phyloP scores from a whole-genome alignment of 2,888 invertebrate species.

The Noctua fimbriata region DNA sequence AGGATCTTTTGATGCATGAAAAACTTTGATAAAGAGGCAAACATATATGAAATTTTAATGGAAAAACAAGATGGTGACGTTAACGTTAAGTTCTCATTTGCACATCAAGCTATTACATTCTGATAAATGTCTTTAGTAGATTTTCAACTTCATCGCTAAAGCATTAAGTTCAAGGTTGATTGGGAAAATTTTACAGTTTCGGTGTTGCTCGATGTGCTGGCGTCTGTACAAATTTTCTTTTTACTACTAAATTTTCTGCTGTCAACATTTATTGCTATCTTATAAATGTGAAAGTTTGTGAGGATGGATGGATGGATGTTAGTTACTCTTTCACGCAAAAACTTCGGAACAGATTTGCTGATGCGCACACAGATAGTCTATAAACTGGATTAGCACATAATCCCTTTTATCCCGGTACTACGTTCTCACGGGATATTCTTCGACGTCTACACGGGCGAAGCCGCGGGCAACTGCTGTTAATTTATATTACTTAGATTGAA shows the following conservation, averaged over 20 bases:
- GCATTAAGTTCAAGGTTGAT: no score
- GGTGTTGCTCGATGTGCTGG: no score
- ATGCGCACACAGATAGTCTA: background rate
- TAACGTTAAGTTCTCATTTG: background rate
- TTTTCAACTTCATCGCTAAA: no score
- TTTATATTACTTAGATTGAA: constrained; percentile 26
- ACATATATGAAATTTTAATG: background rate
- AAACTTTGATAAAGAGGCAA: background rate
- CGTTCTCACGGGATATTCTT: no score
- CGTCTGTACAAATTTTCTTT: no score
- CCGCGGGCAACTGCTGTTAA: background rate
- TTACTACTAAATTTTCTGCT: no score
- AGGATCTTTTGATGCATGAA: background rate
- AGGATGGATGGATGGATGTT: background rate
- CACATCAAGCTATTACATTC: no score
- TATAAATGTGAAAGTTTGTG: background rate
- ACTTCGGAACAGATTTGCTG: background rate
- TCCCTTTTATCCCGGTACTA: background rate
- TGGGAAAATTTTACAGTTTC: no score
- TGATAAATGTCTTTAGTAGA: no score
- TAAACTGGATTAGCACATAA: background rate
- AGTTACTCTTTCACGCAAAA: background rate
- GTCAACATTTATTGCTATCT: background rate
- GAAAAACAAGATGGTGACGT: background rate
- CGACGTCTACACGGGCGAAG: background rate